phyloP scores from a whole-genome alignment of 2,113 vertebrate species.

The Choloepus hoffmanni region DNA sequence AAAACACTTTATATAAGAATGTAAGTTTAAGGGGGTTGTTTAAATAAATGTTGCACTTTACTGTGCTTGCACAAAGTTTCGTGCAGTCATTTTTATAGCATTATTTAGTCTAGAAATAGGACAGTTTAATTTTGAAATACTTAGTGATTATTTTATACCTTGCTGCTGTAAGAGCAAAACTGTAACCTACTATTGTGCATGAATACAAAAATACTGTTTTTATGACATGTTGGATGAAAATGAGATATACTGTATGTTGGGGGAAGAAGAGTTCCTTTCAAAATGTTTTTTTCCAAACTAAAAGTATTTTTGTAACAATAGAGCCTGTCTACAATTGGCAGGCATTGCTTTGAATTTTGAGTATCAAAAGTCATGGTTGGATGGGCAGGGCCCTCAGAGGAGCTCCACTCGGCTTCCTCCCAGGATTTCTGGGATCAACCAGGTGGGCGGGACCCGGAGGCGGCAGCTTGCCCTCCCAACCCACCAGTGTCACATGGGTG shows the following conservation, averaged over 20 bases:
- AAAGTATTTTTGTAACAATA: neutral
- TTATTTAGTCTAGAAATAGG: neutral
- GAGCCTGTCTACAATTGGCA: neutral
- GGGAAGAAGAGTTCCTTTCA: neutral
- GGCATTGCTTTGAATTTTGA: conserved; percentile 1
- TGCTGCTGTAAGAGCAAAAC: neutral
- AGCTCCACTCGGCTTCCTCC: too few relatives aligned
- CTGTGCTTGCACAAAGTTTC: neutral
- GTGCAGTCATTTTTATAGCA: neutral
- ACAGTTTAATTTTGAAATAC: neutral
- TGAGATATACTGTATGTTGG: neutral
- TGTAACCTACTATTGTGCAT: neutral
- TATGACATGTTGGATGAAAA: neutral
- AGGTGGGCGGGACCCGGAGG: too few relatives aligned
- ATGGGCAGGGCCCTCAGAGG: too few relatives aligned
- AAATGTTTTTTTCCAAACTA: neutral
- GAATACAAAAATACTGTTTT: neutral
- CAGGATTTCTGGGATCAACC: too few relatives aligned
- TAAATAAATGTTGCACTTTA: neutral
- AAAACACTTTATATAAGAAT: conserved; percentile 32
- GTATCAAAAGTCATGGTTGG: neutral
- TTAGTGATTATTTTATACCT: neutral
- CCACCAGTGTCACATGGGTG: too few relatives aligned
- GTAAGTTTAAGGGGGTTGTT: neutral
- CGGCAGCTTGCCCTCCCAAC: too few relatives aligned